Evolutionary conservation across 1,140 invertebrate species (phyloP).

Genomic region (Hycleus phaleratus): DNA sequence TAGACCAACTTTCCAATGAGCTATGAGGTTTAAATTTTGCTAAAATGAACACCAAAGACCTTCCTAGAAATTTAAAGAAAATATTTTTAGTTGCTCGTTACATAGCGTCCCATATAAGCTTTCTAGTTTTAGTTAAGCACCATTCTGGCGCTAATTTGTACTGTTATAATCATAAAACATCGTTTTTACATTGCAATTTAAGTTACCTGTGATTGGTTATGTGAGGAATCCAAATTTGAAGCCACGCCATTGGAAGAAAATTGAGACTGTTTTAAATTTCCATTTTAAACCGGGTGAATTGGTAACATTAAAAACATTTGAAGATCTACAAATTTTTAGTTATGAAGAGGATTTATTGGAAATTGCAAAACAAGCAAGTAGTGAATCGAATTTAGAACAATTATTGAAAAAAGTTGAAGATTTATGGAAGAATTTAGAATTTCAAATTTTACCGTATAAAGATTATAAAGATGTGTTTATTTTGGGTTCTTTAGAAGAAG

Average conservation of each 20-base stretch:
- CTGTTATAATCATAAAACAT: too few species aligned
- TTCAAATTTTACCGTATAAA: constrained; percentile 65
- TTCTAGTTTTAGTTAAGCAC: too few species aligned
- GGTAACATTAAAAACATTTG: constrained; percentile 56
- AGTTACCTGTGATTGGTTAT: constrained; percentile 66
- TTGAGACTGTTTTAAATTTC: constrained; percentile 64
- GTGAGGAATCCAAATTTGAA: constrained; percentile 67
- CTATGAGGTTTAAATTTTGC: too few species aligned
- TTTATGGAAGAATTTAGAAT: constrained; percentile 71
- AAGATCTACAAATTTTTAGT: constrained; percentile 65
- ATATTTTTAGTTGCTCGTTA: too few species aligned
- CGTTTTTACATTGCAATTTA: constrained; percentile 1
- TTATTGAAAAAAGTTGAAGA: constrained; percentile 75
- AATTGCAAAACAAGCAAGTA: constrained; percentile 74
- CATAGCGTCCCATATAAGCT: too few species aligned
- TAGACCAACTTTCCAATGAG: too few species aligned
- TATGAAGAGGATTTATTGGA: constrained; percentile 68
- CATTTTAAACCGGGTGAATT: constrained; percentile 62
- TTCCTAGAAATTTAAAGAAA: too few species aligned
- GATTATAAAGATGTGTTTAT: constrained; percentile 76
- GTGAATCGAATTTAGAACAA: constrained; percentile 70
- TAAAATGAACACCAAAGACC: too few species aligned
- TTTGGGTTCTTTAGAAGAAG: constrained; percentile 72
- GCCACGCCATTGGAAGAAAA: constrained; percentile 72
- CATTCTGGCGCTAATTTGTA: too few species aligned